These are phyloP conservation scores for Okamejei kenojei DNA, from an alignment of 2,797 vertebrate species.

Conservation along the genomic window DNA sequence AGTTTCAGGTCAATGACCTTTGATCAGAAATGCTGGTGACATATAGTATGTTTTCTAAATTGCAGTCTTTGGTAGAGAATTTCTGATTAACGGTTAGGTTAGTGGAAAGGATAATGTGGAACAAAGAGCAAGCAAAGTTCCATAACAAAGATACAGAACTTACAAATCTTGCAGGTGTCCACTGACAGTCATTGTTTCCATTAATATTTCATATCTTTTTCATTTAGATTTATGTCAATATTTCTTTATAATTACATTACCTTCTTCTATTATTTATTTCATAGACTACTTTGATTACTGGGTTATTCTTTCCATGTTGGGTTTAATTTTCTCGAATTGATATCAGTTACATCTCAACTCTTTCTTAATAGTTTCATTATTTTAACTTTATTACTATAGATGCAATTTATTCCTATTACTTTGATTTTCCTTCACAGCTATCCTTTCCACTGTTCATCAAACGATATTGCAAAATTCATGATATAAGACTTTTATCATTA, in stretches of 20 bases:
- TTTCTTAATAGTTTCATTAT: constrained; percentile 38
- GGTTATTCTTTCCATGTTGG: constrained; percentile 33
- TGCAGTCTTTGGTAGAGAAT: not conserved
- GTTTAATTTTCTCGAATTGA: constrained; percentile 38
- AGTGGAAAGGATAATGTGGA: not conserved
- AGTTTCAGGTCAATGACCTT: too few species aligned
- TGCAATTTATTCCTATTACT: constrained; percentile 36
- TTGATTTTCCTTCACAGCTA: constrained; percentile 29
- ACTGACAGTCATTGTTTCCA: constrained; percentile 10
- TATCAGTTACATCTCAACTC: constrained; percentile 37
- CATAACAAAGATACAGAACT: not conserved
- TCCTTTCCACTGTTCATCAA: constrained; percentile 36
- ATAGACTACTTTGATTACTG: constrained; percentile 35
- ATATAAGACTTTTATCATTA: constrained; percentile 29
- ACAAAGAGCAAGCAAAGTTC: not conserved
- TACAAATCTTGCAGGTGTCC: not conserved
- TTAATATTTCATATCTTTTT: constrained; percentile 37
- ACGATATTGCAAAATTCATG: constrained; percentile 37
- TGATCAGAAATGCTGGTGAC: too few species aligned
- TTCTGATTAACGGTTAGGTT: not conserved
- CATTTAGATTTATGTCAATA: constrained; percentile 38
- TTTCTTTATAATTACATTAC: constrained; percentile 33
- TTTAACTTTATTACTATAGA: constrained; percentile 36
- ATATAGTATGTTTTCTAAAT: not conserved
- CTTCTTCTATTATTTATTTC: constrained; percentile 37